phyloP scores from a whole-genome alignment of 2,113 vertebrate species.

The Hemichromis elongatus region DNA sequence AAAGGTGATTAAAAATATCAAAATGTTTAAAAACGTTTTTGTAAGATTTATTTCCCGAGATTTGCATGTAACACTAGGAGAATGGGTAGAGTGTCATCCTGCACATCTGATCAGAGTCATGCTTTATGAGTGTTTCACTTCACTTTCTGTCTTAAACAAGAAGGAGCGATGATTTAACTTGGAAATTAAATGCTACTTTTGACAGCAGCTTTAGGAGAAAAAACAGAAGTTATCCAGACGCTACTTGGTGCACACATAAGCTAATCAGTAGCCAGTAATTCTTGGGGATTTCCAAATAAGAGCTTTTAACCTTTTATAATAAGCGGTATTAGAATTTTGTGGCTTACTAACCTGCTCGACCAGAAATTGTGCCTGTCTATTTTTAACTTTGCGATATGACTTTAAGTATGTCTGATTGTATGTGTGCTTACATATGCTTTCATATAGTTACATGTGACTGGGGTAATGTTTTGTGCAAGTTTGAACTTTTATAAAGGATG shows the following conservation, averaged over 20 bases:
- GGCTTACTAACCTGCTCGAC: not conserved
- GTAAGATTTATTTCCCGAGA: not conserved
- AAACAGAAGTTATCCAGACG: not conserved
- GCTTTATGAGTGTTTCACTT: not conserved
- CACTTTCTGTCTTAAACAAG: not conserved
- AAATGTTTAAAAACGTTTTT: not conserved
- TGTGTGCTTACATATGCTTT: not conserved
- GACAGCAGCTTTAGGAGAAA: not conserved
- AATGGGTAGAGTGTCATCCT: not conserved
- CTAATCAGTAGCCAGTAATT: not conserved
- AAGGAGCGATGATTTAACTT: not conserved
- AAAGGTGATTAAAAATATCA: not conserved
- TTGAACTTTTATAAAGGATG: constrained; percentile 35
- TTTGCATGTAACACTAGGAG: not conserved
- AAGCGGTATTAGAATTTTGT: not conserved
- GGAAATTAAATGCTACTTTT: not conserved
- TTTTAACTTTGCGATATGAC: not conserved
- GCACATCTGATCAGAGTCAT: not conserved
- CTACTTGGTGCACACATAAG: not conserved
- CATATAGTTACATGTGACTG: not conserved
- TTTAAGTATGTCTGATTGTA: not conserved
- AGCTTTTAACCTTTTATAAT: not conserved
- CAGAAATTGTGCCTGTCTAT: not conserved
- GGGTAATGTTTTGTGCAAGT: constrained; percentile 13
- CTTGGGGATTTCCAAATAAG: not conserved